Evolutionary conservation across 2,113 vertebrate genomes (phyloP).

Genomic region (Serilophus lunatus): DNA sequence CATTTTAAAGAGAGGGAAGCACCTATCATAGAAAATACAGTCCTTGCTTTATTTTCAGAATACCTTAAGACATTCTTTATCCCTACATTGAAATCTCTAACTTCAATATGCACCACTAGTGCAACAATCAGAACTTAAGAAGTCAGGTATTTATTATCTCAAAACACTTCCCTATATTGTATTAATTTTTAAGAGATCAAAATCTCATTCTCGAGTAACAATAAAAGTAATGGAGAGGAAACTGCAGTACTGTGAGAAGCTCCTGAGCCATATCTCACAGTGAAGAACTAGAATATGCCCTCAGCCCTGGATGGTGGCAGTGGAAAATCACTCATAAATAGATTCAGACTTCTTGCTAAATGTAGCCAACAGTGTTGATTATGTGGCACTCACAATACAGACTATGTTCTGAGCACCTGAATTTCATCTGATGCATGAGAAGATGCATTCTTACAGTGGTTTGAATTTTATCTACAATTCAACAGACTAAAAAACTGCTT

Average conservation of each 20-base stretch:
- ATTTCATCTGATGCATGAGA: neutral
- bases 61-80: neutral
- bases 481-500: neutral
- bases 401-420: neutral
- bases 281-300: neutral
- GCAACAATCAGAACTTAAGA: neutral
- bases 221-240: neutral
- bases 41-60: neutral
- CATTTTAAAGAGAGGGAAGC: neutral
- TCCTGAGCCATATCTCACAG: neutral
- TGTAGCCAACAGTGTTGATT: neutral
- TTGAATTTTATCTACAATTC: neutral
- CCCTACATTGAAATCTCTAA: neutral
- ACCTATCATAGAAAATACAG: neutral
- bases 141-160: neutral
- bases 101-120: neutral
- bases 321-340: neutral
- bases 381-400: neutral
- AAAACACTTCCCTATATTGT: neutral
- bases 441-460: neutral
- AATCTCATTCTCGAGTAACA: neutral
- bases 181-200: neutral
- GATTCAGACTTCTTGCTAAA: neutral
- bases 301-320: neutral
- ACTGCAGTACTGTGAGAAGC: neutral